Percentiles rank a stretch among this genome's conserved stretches.
Conservation (phyloP, 1,140 invertebrate species). For the Aphelenchoides besseyi region DNA sequence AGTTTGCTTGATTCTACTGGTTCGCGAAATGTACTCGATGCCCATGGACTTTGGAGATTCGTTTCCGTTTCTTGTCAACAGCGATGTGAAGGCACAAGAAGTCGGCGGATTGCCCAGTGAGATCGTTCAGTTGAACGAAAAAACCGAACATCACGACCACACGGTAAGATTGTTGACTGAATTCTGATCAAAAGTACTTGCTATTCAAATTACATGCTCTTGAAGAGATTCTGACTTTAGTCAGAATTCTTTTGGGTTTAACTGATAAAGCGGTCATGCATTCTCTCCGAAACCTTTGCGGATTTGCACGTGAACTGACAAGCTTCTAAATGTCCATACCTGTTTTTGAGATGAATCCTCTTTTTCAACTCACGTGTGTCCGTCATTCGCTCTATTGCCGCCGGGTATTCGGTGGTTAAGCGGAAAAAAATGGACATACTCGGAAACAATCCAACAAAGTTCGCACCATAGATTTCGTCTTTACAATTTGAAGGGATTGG, state of each 20-base stretch:
- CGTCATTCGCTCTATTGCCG: neutral
- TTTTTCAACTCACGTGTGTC: neutral
- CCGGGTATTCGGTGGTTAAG: neutral
- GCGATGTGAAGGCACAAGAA: neutral
- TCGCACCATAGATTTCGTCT: no score
- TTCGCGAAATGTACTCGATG: neutral
- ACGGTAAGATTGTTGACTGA: neutral
- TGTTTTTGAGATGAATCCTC: neutral
- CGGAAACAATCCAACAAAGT: no score
- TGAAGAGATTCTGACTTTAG: no score
- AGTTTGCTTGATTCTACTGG: neutral
- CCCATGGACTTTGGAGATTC: neutral
- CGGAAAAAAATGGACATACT: neutral
- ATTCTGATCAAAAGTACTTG: no score
- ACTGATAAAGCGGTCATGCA: conserved; percentile 1
- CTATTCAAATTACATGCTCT: no score
- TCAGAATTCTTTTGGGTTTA: no score
- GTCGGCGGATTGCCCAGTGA: neutral
- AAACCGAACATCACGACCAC: neutral
- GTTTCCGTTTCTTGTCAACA: neutral
- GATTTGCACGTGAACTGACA: neutral
- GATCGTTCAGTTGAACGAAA: neutral
- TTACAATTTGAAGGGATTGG: no score
- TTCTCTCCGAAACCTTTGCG: neutral
- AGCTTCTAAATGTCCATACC: neutral